A percentile compares a stretch with the other conserved stretches of the same genome.
Evolutionary conservation across 64 coral and sea anemone species (phyloP).

Genomic region (Acropora yongei): DNA sequence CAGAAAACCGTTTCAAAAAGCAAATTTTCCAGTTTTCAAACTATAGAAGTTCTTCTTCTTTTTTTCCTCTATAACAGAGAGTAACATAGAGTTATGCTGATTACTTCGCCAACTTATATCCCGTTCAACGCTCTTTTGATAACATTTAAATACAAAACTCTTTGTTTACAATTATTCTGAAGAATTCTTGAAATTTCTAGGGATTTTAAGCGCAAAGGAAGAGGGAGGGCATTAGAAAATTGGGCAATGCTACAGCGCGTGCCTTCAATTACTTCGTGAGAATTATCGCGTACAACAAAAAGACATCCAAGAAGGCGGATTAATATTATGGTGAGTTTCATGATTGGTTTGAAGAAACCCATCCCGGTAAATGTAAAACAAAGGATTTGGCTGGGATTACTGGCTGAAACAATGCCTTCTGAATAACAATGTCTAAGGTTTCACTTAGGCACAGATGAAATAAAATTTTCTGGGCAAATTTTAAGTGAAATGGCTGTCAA

Average conservation of each 20-base stretch:
- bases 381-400: background rate
- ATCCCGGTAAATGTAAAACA: background rate
- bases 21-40: background rate
- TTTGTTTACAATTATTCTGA: background rate
- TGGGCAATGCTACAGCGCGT: slow-evolving; percentile 7
- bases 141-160: background rate
- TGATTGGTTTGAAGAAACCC: background rate
- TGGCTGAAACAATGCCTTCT: background rate
- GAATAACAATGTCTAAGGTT: background rate
- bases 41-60: background rate
- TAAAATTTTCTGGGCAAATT: no score
- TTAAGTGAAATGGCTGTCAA: no score
- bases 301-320: background rate
- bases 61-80: no score
- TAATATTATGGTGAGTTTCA: background rate
- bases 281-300: background rate
- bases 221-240: background rate
- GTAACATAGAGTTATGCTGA: background rate
- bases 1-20: background rate
- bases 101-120: background rate
- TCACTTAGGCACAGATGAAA: no score
- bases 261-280: slow-evolving; percentile 16
- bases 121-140: background rate
- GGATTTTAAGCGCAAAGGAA: background rate
- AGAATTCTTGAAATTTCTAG: background rate